These are phyloP conservation scores for Xylota sylvarum DNA, from an alignment of 2,888 invertebrate species.

Conservation along the genomic window DNA sequence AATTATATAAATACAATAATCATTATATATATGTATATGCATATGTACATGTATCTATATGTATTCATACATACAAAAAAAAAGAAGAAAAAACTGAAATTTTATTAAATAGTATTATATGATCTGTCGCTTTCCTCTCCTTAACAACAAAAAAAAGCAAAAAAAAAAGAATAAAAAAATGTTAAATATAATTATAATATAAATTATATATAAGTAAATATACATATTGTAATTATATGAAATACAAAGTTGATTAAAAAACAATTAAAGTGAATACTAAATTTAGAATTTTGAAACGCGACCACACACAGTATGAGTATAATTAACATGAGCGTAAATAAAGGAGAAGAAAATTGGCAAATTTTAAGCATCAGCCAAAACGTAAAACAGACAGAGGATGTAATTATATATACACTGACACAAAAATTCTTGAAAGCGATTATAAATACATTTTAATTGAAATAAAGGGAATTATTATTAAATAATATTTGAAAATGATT, in stretches of 20 bases:
- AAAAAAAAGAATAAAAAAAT: not conserved
- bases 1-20: conserved; percentile 39
- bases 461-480: conserved; percentile 74
- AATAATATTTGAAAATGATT: conserved; percentile 42
- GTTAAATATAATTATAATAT: conserved; percentile 52
- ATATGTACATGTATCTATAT: conserved; percentile 31
- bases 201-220: conserved; percentile 50
- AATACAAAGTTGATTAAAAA: conserved; percentile 61
- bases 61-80: too few species aligned
- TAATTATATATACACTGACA: conserved; percentile 62
- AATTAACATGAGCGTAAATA: conserved; percentile 12
- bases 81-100: conserved; percentile 11
- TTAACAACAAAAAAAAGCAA: conserved; percentile 25
- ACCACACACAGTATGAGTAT: conserved; percentile 49
- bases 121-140: conserved; percentile 58
- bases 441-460: conserved; percentile 74
- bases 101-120: conserved; percentile 67
- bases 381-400: conserved; percentile 51
- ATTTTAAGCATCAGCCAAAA: conserved; percentile 30
- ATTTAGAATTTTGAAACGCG: conserved; percentile 53
- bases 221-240: conserved; percentile 70
- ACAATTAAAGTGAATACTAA: conserved; percentile 45
- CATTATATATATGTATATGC: conserved; percentile 41
- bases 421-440: conserved; percentile 65
- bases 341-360: conserved; percentile 23